Evolutionary conservation across 1,140 invertebrate genomes (phyloP).

Genomic region (Potamilus streckersoni): DNA sequence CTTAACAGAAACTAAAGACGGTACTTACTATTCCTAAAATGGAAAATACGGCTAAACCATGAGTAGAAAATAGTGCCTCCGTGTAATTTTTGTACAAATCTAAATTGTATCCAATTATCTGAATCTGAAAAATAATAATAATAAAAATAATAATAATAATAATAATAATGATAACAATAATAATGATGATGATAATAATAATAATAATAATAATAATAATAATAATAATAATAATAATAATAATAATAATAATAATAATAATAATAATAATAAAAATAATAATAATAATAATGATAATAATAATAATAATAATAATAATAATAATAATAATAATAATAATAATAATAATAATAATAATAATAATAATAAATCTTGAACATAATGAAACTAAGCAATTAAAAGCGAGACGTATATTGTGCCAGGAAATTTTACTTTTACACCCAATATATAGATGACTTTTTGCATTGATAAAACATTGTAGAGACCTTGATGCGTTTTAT

Average conservation of each 20-base stretch:
- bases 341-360: conserved; percentile 3
- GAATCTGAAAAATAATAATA: conserved; percentile 35
- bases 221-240: conserved; percentile 1
- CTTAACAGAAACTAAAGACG: too few species aligned
- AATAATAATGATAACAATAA: neutral
- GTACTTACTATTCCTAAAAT: conserved; percentile 40
- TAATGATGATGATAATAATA: neutral
- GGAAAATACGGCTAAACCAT: conserved; percentile 35
- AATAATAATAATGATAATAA: neutral
- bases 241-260: neutral
- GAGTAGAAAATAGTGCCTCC: conserved; percentile 35
- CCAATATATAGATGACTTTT: neutral
- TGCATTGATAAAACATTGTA: too few species aligned
- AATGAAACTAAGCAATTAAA: neutral
- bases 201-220: neutral
- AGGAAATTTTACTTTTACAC: neutral
- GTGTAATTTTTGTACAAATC: conserved; percentile 40
- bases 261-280: conserved; percentile 6
- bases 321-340: neutral
- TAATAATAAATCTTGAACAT: neutral
- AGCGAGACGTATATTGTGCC: neutral
- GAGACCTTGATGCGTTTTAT: too few species aligned
- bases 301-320: too few species aligned
- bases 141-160: neutral
- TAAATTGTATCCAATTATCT: conserved; percentile 43